Base-by-base conservation (phyloP, 1,140 invertebrate species). In the Dendrolimus kikuchii region DNA sequence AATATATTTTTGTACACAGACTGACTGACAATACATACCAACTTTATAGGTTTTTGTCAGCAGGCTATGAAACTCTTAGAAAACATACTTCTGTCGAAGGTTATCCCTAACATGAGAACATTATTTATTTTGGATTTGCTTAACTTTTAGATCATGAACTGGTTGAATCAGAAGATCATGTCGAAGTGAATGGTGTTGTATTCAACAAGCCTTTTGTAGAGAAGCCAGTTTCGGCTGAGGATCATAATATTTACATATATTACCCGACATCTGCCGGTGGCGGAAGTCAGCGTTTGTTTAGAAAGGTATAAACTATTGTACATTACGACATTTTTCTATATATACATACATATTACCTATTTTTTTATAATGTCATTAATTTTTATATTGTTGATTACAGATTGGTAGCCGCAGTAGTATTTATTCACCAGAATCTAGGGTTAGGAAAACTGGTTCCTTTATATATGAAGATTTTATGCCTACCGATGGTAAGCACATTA, bases 401-500 rank as follows among this genome's bases (percentile, higher is more conserved):
- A 99, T 99, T 82, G 98, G 98, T 49, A 98, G 97, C 81, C 91
- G 98, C 49, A 99, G 97, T 81, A 99, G 97, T 85, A 97, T 99
- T 43, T 99, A 99, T 85, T 99, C 97, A 2, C 95, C 96, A 6
- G 97, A 99, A 84, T 99, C 96, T 46, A 91, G 96, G 64, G 96
- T 99, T 8, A 90, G 99, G 38, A 98, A 97, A 87, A 96, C 95
- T 10, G 98, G 99, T 9, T 99, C 97, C 6, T 99, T 97, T 87
- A 99, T 99, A 76, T 99, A 99, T 83, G 99, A 99, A 92, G 98
- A 99, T 88, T 99, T 99, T 85, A 99, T 99, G 98, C 98, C 98
- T 2, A 99, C 99, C 36, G 99, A 99, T 91, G 99, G 99, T 81
- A 92, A 86, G 88, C 77, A 46, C 36, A 8, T 7, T 10, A 10